These are phyloP conservation scores for Tenthredo distinguenda DNA, from an alignment of 2,888 invertebrate genomes.

Conservation along the genomic window DNA sequence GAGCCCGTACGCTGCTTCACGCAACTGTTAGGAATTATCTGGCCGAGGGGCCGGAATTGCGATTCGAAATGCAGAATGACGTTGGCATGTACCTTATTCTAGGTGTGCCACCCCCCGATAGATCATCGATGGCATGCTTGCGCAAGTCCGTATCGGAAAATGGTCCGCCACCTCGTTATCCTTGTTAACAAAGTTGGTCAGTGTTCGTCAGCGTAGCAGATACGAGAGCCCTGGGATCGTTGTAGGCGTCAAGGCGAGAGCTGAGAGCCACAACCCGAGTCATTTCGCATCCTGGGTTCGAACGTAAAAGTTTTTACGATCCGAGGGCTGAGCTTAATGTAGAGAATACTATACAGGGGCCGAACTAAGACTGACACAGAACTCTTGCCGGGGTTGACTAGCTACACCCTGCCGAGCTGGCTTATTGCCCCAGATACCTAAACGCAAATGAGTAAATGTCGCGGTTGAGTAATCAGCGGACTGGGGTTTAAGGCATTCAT, in stretches of 20 bases:
- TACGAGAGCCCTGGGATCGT: background rate
- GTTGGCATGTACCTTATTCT: background rate
- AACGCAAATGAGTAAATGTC: constrained; percentile 21
- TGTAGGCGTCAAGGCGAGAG: background rate
- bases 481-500: background rate
- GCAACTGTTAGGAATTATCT: background rate
- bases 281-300: constrained; percentile 23
- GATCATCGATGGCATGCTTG: background rate
- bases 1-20: background rate
- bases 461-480: background rate
- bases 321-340: constrained; percentile 8
- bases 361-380: background rate
- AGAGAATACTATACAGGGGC: background rate
- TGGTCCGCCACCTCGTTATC: constrained; percentile 28
- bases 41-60: background rate
- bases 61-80: background rate
- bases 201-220: background rate
- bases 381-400: background rate
- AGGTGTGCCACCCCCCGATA: background rate
- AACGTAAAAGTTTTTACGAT: constrained; percentile 50
- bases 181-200: constrained; percentile 27
- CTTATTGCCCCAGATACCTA: constrained; percentile 6
- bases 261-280: constrained; percentile 6
- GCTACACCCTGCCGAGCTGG: background rate
- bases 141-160: background rate